phyloP scores from a whole-genome alignment of 2,113 vertebrate genomes.

The Arothron firmamentum region DNA sequence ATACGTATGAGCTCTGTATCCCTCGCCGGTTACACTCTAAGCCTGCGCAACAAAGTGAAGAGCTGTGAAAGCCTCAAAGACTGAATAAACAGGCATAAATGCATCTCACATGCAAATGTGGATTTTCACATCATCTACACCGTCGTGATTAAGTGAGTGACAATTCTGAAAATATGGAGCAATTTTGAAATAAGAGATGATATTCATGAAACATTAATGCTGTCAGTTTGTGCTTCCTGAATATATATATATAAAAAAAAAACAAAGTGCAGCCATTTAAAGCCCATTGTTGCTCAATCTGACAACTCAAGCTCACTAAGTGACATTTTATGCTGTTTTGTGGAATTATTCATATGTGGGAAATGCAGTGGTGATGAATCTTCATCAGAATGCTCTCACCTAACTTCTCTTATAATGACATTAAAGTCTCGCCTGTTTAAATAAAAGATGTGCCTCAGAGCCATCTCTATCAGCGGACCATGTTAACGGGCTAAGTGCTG shows the following conservation, averaged over 20 bases:
- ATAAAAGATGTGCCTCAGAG: conserved; percentile 53
- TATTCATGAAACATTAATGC: conserved; percentile 65
- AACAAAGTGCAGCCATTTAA: conserved; percentile 57
- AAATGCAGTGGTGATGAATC: conserved; percentile 49
- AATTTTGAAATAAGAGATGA: conserved; percentile 57
- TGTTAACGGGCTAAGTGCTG: conserved; percentile 50
- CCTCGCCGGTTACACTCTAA: conserved; percentile 55
- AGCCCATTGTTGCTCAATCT: conserved; percentile 59
- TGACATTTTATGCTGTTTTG: conserved; percentile 55
- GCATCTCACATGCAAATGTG: conserved; percentile 67
- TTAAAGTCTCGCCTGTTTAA: conserved; percentile 40
- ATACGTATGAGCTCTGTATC: conserved; percentile 57
- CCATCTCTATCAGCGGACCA: conserved; percentile 27
- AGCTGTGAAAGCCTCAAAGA: conserved; percentile 59
- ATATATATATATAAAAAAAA: no score
- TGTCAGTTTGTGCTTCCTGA: not conserved
- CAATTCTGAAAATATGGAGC: conserved; percentile 47
- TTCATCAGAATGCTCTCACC: conserved; percentile 36
- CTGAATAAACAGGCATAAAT: conserved; percentile 54
- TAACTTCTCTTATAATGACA: conserved; percentile 47
- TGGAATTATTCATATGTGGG: conserved; percentile 56
- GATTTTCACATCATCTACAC: conserved; percentile 38
- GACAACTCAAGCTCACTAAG: conserved; percentile 41
- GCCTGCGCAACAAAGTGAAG: conserved; percentile 57
- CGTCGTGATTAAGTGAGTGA: conserved; percentile 50